A percentile compares a stretch with the other conserved stretches of the same genome.
phyloP scores from a whole-genome alignment of 2,797 vertebrate species.

The Channallabes apus region DNA sequence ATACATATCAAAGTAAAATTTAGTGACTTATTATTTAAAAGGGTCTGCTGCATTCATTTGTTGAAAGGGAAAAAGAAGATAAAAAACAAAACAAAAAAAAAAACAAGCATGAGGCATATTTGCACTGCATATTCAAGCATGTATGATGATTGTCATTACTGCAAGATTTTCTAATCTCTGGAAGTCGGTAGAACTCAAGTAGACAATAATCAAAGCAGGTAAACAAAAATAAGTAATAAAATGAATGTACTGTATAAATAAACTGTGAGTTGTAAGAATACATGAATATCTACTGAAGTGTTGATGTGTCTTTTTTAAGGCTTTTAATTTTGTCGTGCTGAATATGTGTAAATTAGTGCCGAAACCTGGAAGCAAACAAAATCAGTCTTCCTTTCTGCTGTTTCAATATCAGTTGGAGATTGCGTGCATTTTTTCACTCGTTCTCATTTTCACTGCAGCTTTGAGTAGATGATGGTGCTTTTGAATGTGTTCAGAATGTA shows the following conservation, averaged over 20 bases:
- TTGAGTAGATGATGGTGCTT: slow-evolving; percentile 47
- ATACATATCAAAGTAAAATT: not conserved
- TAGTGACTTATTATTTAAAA: not conserved
- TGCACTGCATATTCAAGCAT: not conserved
- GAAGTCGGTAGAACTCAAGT: no score
- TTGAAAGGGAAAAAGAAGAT: not conserved
- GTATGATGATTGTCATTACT: not conserved
- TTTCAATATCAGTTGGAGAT: slow-evolving; percentile 21
- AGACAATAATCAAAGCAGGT: slow-evolving; percentile 8
- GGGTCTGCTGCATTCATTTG: not conserved
- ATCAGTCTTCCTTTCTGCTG: slow-evolving; percentile 27
- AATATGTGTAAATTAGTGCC: slow-evolving; percentile 28
- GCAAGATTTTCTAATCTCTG: not conserved
- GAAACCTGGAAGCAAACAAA: slow-evolving; percentile 53
- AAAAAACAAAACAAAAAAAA: no score
- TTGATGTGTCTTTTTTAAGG: not conserved
- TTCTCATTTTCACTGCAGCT: slow-evolving; percentile 48
- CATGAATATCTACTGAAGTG: slow-evolving; percentile 5
- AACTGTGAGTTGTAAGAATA: not conserved
- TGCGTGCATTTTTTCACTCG: slow-evolving; percentile 28
- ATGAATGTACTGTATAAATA: slow-evolving; percentile 10
- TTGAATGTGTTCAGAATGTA: slow-evolving; percentile 54
- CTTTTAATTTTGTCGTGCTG: not conserved
- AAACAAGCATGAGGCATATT: not conserved
- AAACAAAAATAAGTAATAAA: not conserved